phyloP scores from a whole-genome alignment of 1,140 invertebrate genomes.

The Zophobas morio region DNA sequence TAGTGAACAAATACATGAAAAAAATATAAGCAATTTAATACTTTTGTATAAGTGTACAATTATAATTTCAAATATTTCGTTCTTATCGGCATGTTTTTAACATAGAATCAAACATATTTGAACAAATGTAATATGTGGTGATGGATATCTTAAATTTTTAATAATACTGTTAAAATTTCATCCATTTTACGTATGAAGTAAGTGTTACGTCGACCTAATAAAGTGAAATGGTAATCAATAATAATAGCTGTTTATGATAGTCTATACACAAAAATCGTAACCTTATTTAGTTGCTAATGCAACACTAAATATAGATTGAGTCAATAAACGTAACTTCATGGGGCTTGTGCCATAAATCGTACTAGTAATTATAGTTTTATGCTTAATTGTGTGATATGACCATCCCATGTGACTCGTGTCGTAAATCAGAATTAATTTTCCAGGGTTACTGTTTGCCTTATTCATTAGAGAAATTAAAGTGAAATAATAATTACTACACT shows the following conservation, averaged over 20 bases:
- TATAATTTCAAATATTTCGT: too few relatives aligned
- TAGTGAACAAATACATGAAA: too few relatives aligned
- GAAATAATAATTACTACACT: neutral
- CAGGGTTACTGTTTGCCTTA: neutral
- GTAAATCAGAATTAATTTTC: slow-evolving; percentile 8
- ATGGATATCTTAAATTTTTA: too few relatives aligned
- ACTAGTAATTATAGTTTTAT: slow-evolving; percentile 11
- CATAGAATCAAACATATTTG: too few relatives aligned
- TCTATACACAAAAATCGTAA: neutral
- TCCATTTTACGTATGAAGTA: too few relatives aligned
- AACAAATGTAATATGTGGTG: too few relatives aligned
- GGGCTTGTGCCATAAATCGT: slow-evolving; percentile 1
- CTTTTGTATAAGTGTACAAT: too few relatives aligned
- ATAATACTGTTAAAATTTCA: too few relatives aligned
- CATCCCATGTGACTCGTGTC: neutral
- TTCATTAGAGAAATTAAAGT: slow-evolving; percentile 3
- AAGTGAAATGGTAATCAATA: too few relatives aligned
- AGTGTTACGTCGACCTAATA: too few relatives aligned
- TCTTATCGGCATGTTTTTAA: too few relatives aligned
- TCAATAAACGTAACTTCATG: slow-evolving; percentile 6
- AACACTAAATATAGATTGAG: neutral
- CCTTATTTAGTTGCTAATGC: neutral
- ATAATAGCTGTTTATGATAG: neutral
- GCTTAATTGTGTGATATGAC: slow-evolving; percentile 10
- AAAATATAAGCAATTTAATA: too few relatives aligned